phyloP scores from a whole-genome alignment of 1,140 invertebrate genomes.

The Drosophila lacteicornis region DNA sequence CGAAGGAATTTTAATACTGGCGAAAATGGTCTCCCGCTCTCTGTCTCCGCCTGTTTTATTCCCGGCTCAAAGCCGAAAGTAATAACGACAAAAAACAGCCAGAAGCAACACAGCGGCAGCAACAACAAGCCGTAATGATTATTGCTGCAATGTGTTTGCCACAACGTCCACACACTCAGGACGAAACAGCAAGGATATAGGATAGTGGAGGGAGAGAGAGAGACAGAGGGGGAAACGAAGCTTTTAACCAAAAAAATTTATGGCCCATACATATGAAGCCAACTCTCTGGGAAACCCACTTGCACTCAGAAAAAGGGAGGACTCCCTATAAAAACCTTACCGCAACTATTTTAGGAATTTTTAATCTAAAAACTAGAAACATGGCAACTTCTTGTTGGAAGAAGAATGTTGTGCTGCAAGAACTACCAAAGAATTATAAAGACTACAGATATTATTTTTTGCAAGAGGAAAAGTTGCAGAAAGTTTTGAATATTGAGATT shows the following conservation, averaged over 20 bases:
- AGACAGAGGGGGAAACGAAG: constrained; percentile 11
- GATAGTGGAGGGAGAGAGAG: neutral
- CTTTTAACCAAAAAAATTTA: constrained; percentile 71
- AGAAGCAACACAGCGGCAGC: constrained; percentile 54
- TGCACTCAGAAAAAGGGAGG: constrained; percentile 24
- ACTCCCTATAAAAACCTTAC: constrained; percentile 17
- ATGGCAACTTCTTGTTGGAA: constrained; percentile 15
- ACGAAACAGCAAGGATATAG: constrained; percentile 5
- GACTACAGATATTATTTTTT: constrained; percentile 2
- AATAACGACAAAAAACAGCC: constrained; percentile 70
- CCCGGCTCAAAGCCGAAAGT: constrained; percentile 63
- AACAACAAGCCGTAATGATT: constrained; percentile 79
- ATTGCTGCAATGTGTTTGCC: constrained; percentile 80
- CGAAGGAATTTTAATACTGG: constrained; percentile 75
- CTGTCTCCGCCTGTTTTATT: neutral
- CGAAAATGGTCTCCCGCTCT: constrained; percentile 48
- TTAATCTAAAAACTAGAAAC: constrained; percentile 34
- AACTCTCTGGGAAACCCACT: constrained; percentile 28
- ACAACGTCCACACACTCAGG: constrained; percentile 63
- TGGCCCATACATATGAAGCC: constrained; percentile 66
- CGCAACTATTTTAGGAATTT: constrained; percentile 42
- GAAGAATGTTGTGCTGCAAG: neutral
- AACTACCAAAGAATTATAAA: no score
- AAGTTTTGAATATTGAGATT: constrained; percentile 25
- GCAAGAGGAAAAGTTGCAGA: constrained; percentile 3